A percentile compares a stretch with the other conserved stretches of the same genome.
Conservation (phyloP, 2,797 vertebrate genomes). For the Neostethus bicornis region DNA sequence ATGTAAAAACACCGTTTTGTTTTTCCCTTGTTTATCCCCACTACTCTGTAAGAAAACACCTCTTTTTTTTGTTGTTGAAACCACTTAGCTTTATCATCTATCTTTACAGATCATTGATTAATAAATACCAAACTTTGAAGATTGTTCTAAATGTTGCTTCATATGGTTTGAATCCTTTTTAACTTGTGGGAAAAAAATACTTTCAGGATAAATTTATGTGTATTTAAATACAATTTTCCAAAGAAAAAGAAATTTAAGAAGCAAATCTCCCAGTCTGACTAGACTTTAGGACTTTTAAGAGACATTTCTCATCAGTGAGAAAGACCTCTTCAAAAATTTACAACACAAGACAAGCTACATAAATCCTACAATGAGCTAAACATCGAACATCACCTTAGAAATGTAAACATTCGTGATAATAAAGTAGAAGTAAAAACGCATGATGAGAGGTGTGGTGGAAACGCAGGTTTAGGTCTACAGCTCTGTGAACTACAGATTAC, state of each 20-base stretch:
- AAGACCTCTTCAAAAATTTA: neutral
- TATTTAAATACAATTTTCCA: neutral
- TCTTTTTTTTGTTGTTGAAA: too few species aligned
- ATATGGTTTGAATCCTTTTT: too few species aligned
- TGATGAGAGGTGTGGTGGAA: neutral
- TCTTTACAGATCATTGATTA: too few species aligned
- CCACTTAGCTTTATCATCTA: too few species aligned
- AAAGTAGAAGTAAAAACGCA: slow-evolving; percentile 2
- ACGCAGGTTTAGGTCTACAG: slow-evolving; percentile 9
- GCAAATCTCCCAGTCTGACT: neutral
- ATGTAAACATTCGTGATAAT: slow-evolving; percentile 57
- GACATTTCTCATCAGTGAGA: neutral
- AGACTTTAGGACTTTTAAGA: neutral
- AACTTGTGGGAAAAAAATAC: too few species aligned
- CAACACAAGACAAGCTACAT: slow-evolving; percentile 17
- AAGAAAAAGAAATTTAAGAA: neutral
- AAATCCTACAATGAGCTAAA: neutral
- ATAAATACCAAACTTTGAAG: too few species aligned
- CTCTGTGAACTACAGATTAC: slow-evolving; percentile 17
- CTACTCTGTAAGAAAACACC: too few species aligned
- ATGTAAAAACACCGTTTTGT: too few species aligned
- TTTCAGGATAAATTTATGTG: neutral
- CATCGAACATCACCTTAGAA: slow-evolving; percentile 10
- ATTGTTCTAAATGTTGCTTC: too few species aligned
- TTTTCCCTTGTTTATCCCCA: too few species aligned